Evolutionary conservation across 2,888 invertebrate species (phyloP).

Genomic region (Andrena chrysosceles): DNA sequence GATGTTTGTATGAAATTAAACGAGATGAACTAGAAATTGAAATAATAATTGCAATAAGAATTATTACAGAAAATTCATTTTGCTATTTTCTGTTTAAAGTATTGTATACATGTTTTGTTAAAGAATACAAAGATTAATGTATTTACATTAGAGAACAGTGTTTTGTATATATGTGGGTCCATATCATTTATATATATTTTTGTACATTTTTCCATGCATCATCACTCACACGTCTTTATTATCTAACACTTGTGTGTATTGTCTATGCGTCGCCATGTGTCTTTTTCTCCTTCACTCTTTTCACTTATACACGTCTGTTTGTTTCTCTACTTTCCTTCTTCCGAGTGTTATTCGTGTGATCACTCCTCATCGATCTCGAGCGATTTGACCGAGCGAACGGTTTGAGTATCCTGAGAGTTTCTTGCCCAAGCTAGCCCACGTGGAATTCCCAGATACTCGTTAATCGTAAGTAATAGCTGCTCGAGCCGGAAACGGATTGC

Average conservation of each 20-base stretch:
- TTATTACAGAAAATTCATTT: neutral
- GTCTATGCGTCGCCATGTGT: conserved; percentile 47
- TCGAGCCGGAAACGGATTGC: conserved; percentile 44
- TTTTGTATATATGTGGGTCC: conserved; percentile 29
- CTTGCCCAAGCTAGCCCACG: conserved; percentile 16
- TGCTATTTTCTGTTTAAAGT: neutral
- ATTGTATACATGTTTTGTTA: neutral
- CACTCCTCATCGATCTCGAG: conserved; percentile 62
- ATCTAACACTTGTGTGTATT: conserved; percentile 46
- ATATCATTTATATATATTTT: conserved; percentile 52
- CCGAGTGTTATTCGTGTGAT: conserved; percentile 45
- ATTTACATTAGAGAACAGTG: neutral
- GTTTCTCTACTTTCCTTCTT: conserved; percentile 18
- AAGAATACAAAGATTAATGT: neutral
- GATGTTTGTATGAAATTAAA: neutral
- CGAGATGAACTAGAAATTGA: neutral
- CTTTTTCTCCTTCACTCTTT: conserved; percentile 55
- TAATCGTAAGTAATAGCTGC: neutral
- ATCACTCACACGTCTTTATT: conserved; percentile 34
- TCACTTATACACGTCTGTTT: conserved; percentile 46
- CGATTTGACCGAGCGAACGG: conserved; percentile 80
- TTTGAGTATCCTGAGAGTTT: conserved; percentile 29
- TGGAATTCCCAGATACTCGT: conserved; percentile 14
- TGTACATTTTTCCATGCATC: conserved; percentile 49
- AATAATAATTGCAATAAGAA: neutral